Base-by-base conservation (phyloP, 2,797 vertebrate species). In the Acropternis orthonyx region DNA sequence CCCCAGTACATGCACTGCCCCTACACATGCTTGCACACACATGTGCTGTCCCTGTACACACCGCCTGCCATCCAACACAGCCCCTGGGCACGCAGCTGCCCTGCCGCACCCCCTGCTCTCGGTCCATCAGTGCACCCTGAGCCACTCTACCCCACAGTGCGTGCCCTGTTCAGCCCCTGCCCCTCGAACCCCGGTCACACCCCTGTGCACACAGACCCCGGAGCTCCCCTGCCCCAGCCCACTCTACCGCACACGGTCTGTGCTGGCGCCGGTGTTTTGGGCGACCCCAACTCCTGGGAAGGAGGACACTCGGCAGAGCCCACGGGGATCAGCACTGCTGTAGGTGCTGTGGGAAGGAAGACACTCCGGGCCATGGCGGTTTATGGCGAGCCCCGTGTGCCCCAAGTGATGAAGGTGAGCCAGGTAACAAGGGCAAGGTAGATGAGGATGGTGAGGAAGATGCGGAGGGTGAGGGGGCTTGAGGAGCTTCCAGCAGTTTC, bases 351-450 rank as follows among this genome's bases (percentile, higher is more conserved):
- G 41, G 49, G 72, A 41, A 32, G 67, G 76, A 44, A 23, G 67
- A 18, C 7, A 20, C 0, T 0, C 14, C 20, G 41, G 18, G 23
- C 28, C n/a, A 11, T 20, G 14, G 24, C 1, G 2, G 27, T 21
- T 52, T 23, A 1, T 14, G 59, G n/a, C 0, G 1, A 62, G 37
- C 62, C 9, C 27, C 0, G 0, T 11, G 43, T 36, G 48, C 51
- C 59, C 34, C 34, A 24, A 46, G 34, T 16, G 82, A 27, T 34
- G 73, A 36, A 44, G 52, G 21, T 0, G 10, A 75, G 46, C 66
- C 73, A 46, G 28, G 26, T 28, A 41, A 37, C 41, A 26, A 76
- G 30, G 46, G 14, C 14, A 14, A 63, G 26, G 63, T 46, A 37
- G 37, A 37, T 14, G 67, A 68, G n/a, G 34, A 14, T 27, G 76